Evolutionary conservation across 2,797 vertebrate species (phyloP).

Genomic region (Thalassophryne amazonica): DNA sequence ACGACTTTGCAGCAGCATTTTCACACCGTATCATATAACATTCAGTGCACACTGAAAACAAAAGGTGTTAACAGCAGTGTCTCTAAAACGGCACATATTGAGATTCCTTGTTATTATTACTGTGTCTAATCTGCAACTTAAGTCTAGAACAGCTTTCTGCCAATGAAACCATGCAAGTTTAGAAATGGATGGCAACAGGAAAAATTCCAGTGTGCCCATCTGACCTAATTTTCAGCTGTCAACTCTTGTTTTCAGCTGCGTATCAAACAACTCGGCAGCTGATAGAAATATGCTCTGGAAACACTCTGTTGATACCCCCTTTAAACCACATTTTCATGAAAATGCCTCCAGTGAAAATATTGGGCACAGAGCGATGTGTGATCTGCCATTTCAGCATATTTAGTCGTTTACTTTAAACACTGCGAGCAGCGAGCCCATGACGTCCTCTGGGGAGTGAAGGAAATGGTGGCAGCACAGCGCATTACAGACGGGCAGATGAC

Average conservation of each 20-base stretch:
- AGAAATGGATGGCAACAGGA: neutral
- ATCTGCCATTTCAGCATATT: constrained; percentile 71
- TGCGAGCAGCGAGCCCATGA: constrained; percentile 64
- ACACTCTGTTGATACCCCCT: constrained; percentile 17
- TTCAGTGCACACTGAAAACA: constrained; percentile 1
- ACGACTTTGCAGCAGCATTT: constrained; percentile 13
- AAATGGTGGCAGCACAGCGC: constrained; percentile 76
- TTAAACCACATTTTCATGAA: constrained; percentile 28
- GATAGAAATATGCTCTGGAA: constrained; percentile 25
- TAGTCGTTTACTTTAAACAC: constrained; percentile 63
- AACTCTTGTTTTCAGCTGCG: neutral
- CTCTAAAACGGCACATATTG: neutral
- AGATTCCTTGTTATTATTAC: neutral
- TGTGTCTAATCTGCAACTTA: constrained; percentile 3
- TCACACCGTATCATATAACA: constrained; percentile 23
- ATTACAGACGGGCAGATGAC: constrained; percentile 69
- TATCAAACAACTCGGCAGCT: constrained; percentile 19
- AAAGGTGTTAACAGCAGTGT: constrained; percentile 5
- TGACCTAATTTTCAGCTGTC: constrained; percentile 15
- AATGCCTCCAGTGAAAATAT: constrained; percentile 35
- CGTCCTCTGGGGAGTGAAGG: constrained; percentile 60
- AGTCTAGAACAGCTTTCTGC: neutral
- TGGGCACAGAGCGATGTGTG: constrained; percentile 43
- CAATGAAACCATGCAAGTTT: neutral
- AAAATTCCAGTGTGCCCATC: neutral